A percentile compares a stretch with the other conserved stretches of the same genome.
These are phyloP conservation scores for Philypnodon macrostomus DNA, from an alignment of 2,797 vertebrate species.

Conservation along the genomic window DNA sequence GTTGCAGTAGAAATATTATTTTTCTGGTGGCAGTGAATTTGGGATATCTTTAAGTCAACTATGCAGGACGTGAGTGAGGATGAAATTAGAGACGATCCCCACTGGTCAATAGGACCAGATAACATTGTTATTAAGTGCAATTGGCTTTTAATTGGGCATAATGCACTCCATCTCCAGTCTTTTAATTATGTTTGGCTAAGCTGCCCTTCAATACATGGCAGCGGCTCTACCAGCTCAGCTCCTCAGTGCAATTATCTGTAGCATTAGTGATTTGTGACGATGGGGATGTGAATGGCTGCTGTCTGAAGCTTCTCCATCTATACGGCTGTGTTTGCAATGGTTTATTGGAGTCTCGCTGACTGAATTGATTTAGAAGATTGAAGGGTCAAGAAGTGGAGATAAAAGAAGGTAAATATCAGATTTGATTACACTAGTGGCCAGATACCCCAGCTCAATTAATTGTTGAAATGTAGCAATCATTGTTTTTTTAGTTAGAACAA, in stretches of 20 bases:
- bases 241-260: constrained; percentile 68
- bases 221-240: constrained; percentile 58
- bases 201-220: constrained; percentile 66
- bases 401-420: constrained; percentile 44
- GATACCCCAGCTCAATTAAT: not conserved
- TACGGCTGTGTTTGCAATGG: constrained; percentile 30
- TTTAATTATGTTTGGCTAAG: constrained; percentile 74
- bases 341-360: constrained; percentile 25
- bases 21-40: constrained; percentile 44
- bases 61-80: constrained; percentile 56
- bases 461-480: too few species aligned
- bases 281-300: constrained; percentile 49
- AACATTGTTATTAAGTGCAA: constrained; percentile 72
- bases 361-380: constrained; percentile 25
- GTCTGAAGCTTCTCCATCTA: constrained; percentile 47
- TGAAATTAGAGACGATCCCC: constrained; percentile 61
- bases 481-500: too few species aligned
- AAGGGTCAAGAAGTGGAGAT: constrained; percentile 33
- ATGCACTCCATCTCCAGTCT: constrained; percentile 71
- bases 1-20: too few species aligned
- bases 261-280: constrained; percentile 73
- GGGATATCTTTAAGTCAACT: constrained; percentile 62
- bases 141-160: constrained; percentile 76
- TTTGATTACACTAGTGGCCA: constrained; percentile 18
- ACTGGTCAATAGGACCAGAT: constrained; percentile 68